phyloP scores from a whole-genome alignment of 1,140 invertebrate species.

The Hyposmocoma kahamanoa region DNA sequence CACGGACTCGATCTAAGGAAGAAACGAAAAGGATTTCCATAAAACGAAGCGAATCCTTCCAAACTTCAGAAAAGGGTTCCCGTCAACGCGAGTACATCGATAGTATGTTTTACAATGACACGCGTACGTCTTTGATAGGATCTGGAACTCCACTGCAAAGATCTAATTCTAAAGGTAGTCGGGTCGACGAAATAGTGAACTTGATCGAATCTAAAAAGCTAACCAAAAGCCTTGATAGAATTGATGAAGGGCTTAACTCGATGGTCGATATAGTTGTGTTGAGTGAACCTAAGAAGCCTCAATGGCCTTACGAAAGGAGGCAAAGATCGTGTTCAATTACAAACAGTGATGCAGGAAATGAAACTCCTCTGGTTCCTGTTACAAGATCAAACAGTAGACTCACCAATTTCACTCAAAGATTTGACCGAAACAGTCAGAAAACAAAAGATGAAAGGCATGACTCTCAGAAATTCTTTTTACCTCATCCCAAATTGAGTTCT shows the following conservation, averaged over 20 bases:
- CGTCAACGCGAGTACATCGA: constrained; percentile 66
- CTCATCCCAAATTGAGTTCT: constrained; percentile 45
- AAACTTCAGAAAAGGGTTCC: constrained; percentile 62
- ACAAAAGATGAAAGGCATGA: constrained; percentile 51
- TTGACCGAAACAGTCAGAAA: constrained; percentile 42
- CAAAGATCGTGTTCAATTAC: constrained; percentile 64
- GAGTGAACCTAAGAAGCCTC: constrained; percentile 64
- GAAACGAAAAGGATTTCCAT: constrained; percentile 50
- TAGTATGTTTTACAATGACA: constrained; percentile 57
- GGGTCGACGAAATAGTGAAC: constrained; percentile 71
- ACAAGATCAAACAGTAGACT: constrained; percentile 47
- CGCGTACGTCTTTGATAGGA: constrained; percentile 23
- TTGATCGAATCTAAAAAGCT: constrained; percentile 75
- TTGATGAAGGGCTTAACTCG: constrained; percentile 83
- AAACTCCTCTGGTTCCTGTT: constrained; percentile 47
- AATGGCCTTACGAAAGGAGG: constrained; percentile 64
- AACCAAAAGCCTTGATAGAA: constrained; percentile 84
- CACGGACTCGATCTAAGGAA: constrained; percentile 52
- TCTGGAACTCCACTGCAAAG: constrained; percentile 52
- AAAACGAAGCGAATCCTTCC: constrained; percentile 72
- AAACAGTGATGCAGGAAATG: constrained; percentile 63
- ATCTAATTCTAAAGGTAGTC: constrained; percentile 65
- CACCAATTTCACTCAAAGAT: constrained; percentile 26
- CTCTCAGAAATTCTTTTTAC: constrained; percentile 50
- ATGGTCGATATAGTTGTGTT: constrained; percentile 82